Conservation (phyloP, 2,797 vertebrate species). For the Periophthalmus magnuspinnatus region DNA sequence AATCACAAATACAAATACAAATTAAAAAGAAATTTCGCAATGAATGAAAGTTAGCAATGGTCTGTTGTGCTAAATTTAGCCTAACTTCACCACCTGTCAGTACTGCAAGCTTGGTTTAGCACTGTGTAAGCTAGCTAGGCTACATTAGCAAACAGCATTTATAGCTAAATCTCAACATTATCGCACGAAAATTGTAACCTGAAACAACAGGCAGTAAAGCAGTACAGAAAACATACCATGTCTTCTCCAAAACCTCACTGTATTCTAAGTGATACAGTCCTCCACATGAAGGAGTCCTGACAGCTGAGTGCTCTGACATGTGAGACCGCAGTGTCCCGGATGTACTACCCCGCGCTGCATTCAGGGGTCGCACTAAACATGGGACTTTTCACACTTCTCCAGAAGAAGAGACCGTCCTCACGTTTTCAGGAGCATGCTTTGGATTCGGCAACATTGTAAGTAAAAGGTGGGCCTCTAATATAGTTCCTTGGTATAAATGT, state of each 20-base stretch:
- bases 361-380: conserved; percentile 23
- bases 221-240: conserved; percentile 55
- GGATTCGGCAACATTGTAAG: background rate
- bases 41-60: conserved; percentile 59
- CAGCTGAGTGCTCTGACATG: conserved; percentile 60
- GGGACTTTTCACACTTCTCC: background rate
- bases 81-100: conserved; percentile 62
- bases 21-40: conserved; percentile 26
- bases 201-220: too few species aligned
- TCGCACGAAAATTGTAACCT: accelerated
- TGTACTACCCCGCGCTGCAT: conserved; percentile 40
- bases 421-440: background rate
- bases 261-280: conserved; percentile 5
- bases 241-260: conserved; percentile 7
- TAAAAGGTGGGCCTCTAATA: too few species aligned
- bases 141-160: conserved; percentile 1
- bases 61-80: conserved; percentile 67
- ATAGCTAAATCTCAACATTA: background rate
- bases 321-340: conserved; percentile 55
- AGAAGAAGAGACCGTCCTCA: background rate
- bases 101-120: conserved; percentile 38
- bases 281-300: conserved; percentile 40
- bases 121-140: conserved; percentile 36
- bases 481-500: too few species aligned
- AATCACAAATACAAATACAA: background rate